Conservation (phyloP, 2,113 vertebrate genomes). For the Pangasianodon gigas region DNA sequence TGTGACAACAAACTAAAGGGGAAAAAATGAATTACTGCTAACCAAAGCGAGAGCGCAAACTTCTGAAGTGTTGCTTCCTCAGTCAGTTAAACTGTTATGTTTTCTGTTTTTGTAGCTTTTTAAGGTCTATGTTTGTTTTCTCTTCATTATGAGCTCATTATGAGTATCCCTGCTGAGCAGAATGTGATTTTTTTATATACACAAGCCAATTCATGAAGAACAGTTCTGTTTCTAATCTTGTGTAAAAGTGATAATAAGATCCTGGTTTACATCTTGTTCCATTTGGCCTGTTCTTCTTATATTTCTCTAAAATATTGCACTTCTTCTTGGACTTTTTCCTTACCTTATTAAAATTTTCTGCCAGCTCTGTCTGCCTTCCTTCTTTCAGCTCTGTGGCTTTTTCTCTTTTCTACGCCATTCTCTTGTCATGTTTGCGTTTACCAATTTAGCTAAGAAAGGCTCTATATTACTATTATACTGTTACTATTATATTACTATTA, state of each 20-base stretch:
- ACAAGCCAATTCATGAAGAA: neutral
- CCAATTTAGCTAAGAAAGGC: neutral
- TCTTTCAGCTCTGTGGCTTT: slow-evolving; percentile 18
- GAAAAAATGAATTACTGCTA: neutral
- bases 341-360: slow-evolving; percentile 83
- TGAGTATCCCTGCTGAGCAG: neutral
- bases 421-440: neutral
- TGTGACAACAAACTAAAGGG: neutral
- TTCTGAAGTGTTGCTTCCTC: neutral
- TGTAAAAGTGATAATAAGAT: neutral
- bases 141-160: neutral
- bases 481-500: neutral
- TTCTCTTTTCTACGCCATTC: slow-evolving; percentile 17
- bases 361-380: slow-evolving; percentile 67
- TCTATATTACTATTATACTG: neutral
- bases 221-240: neutral
- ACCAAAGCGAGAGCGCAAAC: neutral
- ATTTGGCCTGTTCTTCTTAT: slow-evolving; percentile 59
- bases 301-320: slow-evolving; percentile 61
- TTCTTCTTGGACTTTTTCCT: slow-evolving; percentile 72
- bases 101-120: neutral
- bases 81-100: neutral
- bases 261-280: slow-evolving; percentile 3
- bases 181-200: neutral
- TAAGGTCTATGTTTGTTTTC: neutral